A percentile compares a stretch with the other conserved stretches of the same genome.
phyloP scores from a whole-genome alignment of 2,797 vertebrate species.

The Accipiter superciliosus region DNA sequence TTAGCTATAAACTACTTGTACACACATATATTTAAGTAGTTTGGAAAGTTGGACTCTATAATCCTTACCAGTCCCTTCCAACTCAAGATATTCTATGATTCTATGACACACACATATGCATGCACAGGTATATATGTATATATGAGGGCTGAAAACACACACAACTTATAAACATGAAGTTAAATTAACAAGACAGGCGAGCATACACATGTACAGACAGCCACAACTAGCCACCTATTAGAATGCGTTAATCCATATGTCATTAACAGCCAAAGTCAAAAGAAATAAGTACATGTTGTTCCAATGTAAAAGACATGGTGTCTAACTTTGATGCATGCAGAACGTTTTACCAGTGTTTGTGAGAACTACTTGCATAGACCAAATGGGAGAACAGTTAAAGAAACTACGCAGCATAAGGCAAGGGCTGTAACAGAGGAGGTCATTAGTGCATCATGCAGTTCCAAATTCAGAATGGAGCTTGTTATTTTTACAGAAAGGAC shows the following conservation, averaged over 20 bases:
- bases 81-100: background rate
- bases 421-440: background rate
- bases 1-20: background rate
- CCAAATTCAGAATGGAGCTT: background rate
- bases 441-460: fast-evolving
- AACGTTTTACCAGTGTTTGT: background rate
- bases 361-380: background rate
- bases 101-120: background rate
- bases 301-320: fast-evolving
- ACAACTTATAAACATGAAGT: background rate
- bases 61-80: background rate
- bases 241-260: background rate
- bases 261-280: background rate
- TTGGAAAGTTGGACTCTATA: background rate
- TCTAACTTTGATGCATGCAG: fast-evolving
- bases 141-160: background rate
- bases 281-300: background rate
- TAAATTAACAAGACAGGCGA: background rate
- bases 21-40: background rate
- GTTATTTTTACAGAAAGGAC: background rate
- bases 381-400: background rate
- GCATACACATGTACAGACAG: background rate
- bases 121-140: background rate
- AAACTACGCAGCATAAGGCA: background rate
- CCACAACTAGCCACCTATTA: background rate